A percentile compares a stretch with the other conserved stretches of the same genome.
Evolutionary conservation across 2,113 vertebrate species (phyloP).

Genomic region (Cololabis saira): DNA sequence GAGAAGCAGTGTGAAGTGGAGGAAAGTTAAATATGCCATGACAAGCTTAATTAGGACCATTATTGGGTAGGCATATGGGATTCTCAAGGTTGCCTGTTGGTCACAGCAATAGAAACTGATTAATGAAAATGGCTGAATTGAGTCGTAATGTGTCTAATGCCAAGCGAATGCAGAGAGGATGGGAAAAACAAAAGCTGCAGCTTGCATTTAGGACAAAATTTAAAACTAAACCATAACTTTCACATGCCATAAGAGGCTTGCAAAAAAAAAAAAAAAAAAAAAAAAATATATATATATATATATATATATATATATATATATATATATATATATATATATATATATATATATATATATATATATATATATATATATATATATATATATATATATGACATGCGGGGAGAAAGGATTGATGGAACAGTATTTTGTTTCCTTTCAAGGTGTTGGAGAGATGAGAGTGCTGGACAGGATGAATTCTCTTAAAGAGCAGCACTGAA

Average conservation of each 20-base stretch:
- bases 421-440: slow-evolving; percentile 59
- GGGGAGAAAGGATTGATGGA: slow-evolving; percentile 31
- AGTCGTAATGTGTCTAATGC: slow-evolving; percentile 46
- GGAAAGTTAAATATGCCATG: slow-evolving; percentile 53
- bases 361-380: no score
- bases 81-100: slow-evolving; percentile 43
- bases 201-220: neutral
- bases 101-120: slow-evolving; percentile 50
- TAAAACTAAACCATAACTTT: slow-evolving; percentile 37
- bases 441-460: slow-evolving; percentile 40
- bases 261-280: neutral
- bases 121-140: slow-evolving; percentile 63
- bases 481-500: slow-evolving; percentile 58
- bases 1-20: slow-evolving; percentile 47
- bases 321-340: no score
- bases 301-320: no score
- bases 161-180: neutral
- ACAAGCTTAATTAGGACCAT: slow-evolving; percentile 73
- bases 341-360: no score
- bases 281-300: no score
- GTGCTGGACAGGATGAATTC: slow-evolving; percentile 53
- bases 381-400: neutral
- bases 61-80: slow-evolving; percentile 48
- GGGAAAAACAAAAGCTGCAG: slow-evolving; percentile 28
- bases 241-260: no score